These are phyloP conservation scores for Eulemur coronatus DNA, from an alignment of 2,797 vertebrate species.

Conservation along the genomic window DNA sequence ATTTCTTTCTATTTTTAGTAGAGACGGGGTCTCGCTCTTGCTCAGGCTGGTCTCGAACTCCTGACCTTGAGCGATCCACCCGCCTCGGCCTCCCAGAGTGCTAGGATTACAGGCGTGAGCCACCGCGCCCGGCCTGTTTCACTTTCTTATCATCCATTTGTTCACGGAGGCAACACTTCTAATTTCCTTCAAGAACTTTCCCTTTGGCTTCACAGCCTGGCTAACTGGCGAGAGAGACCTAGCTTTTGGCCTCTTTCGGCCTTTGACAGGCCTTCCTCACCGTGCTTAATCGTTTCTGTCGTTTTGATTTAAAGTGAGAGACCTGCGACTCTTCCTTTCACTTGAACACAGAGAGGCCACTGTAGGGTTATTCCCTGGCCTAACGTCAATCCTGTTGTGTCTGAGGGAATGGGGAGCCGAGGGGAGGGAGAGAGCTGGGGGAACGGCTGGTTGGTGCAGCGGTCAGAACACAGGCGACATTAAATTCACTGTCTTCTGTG, in stretches of 20 bases:
- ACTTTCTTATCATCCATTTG: not conserved
- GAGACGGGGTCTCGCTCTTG: no score
- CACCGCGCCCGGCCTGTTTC: no score
- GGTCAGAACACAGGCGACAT: no score
- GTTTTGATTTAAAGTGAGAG: not conserved
- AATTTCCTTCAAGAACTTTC: not conserved
- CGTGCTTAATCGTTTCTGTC: not conserved
- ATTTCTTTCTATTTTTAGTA: no score
- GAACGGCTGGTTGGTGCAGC: fast-evolving
- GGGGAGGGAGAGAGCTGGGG: not conserved
- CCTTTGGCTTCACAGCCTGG: not conserved
- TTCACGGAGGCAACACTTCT: not conserved
- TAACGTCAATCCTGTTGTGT: not conserved
- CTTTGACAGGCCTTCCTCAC: not conserved
- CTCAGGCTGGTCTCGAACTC: no score
- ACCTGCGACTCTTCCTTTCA: not conserved
- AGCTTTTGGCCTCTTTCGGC: not conserved
- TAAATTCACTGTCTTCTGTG: not conserved
- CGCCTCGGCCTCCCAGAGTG: no score
- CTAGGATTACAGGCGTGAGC: no score
- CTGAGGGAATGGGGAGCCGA: not conserved
- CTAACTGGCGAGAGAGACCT: not conserved
- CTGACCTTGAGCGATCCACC: no score
- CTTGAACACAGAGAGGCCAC: not conserved
- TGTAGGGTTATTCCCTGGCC: not conserved